These are phyloP conservation scores for Ommatoiulus sabulosus DNA, from an alignment of 2,888 invertebrate genomes.

Conservation along the genomic window DNA sequence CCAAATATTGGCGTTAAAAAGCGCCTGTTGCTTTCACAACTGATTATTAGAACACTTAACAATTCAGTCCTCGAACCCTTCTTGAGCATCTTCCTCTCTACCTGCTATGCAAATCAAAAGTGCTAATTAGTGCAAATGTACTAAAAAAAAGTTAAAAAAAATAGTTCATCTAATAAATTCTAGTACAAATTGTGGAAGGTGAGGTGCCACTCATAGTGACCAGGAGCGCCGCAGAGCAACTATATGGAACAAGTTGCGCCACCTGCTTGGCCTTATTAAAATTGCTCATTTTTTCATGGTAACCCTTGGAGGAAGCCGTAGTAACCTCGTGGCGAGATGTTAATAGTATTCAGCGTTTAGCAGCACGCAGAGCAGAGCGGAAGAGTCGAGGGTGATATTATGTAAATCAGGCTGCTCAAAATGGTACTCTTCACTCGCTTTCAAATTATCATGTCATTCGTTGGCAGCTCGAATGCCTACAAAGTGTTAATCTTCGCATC, in stretches of 20 bases:
- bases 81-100: too few species aligned
- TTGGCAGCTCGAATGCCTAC: slow-evolving; percentile 41
- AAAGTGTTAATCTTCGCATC: slow-evolving; percentile 37
- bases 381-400: slow-evolving; percentile 37
- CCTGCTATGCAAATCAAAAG: too few species aligned
- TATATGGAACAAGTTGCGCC: background rate
- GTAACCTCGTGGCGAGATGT: background rate
- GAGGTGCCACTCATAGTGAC: too few species aligned
- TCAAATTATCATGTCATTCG: slow-evolving; percentile 47
- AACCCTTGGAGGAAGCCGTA: background rate
- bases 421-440: slow-evolving; percentile 41
- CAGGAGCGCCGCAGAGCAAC: background rate
- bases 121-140: too few species aligned
- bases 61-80: too few species aligned
- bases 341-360: slow-evolving; percentile 31
- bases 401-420: slow-evolving; percentile 13
- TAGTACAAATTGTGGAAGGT: too few species aligned
- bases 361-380: slow-evolving; percentile 21
- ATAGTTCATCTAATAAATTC: too few species aligned
- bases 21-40: too few species aligned
- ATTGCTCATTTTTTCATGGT: background rate
- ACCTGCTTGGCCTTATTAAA: background rate
- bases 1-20: too few species aligned
- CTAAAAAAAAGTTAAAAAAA: too few species aligned
- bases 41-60: too few species aligned